A percentile compares a stretch with the other conserved stretches of the same genome.
Evolutionary conservation across 2,113 vertebrate species (phyloP).

Genomic region (Syrrhaptes paradoxus): DNA sequence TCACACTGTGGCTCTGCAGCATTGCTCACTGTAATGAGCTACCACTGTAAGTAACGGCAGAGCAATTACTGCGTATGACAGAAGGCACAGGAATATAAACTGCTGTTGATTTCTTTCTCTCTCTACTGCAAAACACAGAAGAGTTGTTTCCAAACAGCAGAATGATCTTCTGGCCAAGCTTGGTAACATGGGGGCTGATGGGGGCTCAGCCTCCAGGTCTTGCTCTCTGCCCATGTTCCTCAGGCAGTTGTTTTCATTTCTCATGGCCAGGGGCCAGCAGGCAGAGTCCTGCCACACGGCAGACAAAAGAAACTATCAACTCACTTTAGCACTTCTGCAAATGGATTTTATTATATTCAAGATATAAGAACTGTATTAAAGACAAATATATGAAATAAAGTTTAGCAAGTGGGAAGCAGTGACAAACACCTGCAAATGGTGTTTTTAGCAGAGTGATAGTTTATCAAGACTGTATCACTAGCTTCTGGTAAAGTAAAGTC

Average conservation of each 20-base stretch:
- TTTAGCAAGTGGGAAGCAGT: neutral
- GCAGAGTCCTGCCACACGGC: neutral
- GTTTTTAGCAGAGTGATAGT: neutral
- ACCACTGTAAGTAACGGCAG: neutral
- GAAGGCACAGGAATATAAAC: neutral
- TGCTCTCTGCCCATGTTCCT: neutral
- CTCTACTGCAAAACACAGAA: neutral
- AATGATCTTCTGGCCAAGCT: neutral
- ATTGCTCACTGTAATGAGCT: neutral
- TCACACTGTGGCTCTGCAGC: neutral
- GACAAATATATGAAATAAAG: neutral
- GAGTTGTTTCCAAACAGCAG: neutral
- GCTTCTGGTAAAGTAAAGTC: neutral
- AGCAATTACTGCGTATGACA: neutral
- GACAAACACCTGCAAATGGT: neutral
- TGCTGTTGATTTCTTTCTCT: neutral
- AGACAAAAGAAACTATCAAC: neutral
- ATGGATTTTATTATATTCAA: neutral
- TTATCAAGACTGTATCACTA: neutral
- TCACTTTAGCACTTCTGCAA: neutral
- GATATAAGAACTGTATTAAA: neutral
- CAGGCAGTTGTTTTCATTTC: neutral
- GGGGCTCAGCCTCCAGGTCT: neutral
- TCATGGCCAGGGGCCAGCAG: neutral
- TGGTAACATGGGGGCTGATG: neutral